These are phyloP conservation scores for Nymphicus hollandicus DNA, from an alignment of 2,113 vertebrate species.

Conservation along the genomic window DNA sequence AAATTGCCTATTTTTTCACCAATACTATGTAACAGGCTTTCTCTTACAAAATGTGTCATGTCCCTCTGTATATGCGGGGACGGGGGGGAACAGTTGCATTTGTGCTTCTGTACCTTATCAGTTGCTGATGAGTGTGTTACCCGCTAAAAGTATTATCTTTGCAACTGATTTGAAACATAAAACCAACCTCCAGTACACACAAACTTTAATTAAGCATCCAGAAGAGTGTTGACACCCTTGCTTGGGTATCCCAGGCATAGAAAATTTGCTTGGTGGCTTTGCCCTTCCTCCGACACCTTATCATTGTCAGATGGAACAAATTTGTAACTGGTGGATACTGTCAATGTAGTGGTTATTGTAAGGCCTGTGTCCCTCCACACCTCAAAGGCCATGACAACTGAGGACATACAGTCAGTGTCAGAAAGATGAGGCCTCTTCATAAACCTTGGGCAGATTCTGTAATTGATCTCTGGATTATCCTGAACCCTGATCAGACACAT, in stretches of 20 bases:
- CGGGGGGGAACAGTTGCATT: background rate
- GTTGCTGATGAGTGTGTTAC: background rate
- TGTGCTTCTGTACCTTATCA: background rate
- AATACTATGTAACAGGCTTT: background rate
- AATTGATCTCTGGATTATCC: background rate
- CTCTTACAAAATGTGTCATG: background rate
- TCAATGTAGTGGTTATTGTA: background rate
- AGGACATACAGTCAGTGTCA: accelerated
- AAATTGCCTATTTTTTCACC: background rate
- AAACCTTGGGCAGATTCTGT: background rate
- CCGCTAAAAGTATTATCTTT: background rate
- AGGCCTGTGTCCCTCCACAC: accelerated
- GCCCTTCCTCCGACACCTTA: background rate
- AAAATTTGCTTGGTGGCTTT: background rate
- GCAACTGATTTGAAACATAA: background rate
- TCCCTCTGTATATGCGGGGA: background rate
- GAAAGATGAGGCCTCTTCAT: background rate
- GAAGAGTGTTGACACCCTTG: background rate
- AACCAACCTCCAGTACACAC: accelerated
- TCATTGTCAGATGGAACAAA: background rate
- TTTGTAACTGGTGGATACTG: background rate
- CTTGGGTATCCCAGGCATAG: background rate
- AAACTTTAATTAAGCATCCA: background rate
- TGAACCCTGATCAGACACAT: background rate
- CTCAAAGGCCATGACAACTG: background rate